Base-by-base conservation (phyloP, 2,113 vertebrate genomes). In the Corythornis vintsioides region DNA sequence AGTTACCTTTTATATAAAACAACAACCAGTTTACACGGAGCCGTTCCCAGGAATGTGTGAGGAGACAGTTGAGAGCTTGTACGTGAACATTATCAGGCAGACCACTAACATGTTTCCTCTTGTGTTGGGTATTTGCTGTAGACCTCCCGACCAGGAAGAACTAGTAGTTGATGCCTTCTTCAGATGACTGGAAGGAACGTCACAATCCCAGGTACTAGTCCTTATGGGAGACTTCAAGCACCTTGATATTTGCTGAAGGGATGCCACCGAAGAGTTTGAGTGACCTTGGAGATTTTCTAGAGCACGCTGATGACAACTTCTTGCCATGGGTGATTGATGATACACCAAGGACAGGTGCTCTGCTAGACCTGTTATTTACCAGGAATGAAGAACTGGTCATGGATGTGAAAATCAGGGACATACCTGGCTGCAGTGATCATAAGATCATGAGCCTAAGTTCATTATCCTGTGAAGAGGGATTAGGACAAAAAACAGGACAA, bases 81-180 rank as follows among this genome's bases (percentile, higher is more conserved):
- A 9, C 4, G 15, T 67, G 33, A 48, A 59, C 26, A 25, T 40
- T 48, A 55, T 4, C 18, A 40, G n/a, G 26, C 38, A 74, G 31
- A n/a, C 10, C 29, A n/a, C 10, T 24, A 69, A 47, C 11, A 42
- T 3, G 8, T 11, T 63, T 82, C 11, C 47, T 76, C 20, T 33
- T 47, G 20, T 14, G 69, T 11, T 0, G 0, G 3, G 4, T 56
- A 31, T 26, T 14, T 35, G 9, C 14, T 70, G 11, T 15, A 64
- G 33, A 43, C 12, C 12, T 64, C 25, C 12, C 43, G 35, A 52
- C 15, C 14, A 57, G 31, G 8, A 64, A 26, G 47, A 82, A 48
- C 24, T 53, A 47, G 47, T 20, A 59, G 5, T 31, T 76, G 25
- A 71, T 21, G 57, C 8, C 7, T 43, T 61, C 61, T 61, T 69